A percentile compares a stretch with the other conserved stretches of the same genome.
Conservation (phyloP, 1,140 invertebrate species). For the Pseudomyrmex flavicornis region DNA sequence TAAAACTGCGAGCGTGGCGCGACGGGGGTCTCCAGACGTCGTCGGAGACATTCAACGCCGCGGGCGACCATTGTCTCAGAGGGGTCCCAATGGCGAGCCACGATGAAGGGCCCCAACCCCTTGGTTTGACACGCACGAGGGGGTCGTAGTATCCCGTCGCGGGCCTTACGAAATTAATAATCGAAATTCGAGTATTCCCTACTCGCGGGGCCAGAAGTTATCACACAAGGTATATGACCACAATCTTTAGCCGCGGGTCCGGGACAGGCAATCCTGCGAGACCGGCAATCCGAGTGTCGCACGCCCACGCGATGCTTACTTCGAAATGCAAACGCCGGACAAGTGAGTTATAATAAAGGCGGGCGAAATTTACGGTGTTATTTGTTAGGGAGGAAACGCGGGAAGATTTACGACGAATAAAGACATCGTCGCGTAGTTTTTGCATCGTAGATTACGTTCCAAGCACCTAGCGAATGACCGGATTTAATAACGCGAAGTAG, state of each 20-base stretch:
- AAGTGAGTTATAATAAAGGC: slow-evolving; percentile 64
- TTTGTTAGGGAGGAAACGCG: slow-evolving; percentile 20
- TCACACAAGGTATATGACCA: slow-evolving; percentile 29
- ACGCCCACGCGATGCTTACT: slow-evolving; percentile 60
- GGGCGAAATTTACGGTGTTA: slow-evolving; percentile 64
- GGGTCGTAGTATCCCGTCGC: slow-evolving; percentile 77
- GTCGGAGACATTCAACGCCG: slow-evolving; percentile 83
- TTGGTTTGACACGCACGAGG: slow-evolving; percentile 77
- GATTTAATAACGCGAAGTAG: not conserved
- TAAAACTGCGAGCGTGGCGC: slow-evolving; percentile 79
- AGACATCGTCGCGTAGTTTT: not conserved
- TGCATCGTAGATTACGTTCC: not conserved
- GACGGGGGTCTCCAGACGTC: slow-evolving; percentile 83
- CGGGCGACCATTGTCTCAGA: slow-evolving; percentile 84
- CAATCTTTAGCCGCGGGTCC: slow-evolving; percentile 9
- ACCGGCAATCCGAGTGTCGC: slow-evolving; percentile 52
- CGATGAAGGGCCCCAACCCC: slow-evolving; percentile 66
- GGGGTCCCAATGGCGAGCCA: slow-evolving; percentile 71
- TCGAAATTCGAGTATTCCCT: slow-evolving; percentile 77
- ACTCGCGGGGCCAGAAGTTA: slow-evolving; percentile 57
- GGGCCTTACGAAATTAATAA: slow-evolving; percentile 82
- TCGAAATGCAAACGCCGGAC: slow-evolving; percentile 47
- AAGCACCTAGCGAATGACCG: not conserved
- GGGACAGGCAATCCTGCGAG: not conserved
- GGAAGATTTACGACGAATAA: not conserved